These are phyloP conservation scores for Camarhynchus parvulus DNA, from an alignment of 2,113 vertebrate species.

Conservation along the genomic window DNA sequence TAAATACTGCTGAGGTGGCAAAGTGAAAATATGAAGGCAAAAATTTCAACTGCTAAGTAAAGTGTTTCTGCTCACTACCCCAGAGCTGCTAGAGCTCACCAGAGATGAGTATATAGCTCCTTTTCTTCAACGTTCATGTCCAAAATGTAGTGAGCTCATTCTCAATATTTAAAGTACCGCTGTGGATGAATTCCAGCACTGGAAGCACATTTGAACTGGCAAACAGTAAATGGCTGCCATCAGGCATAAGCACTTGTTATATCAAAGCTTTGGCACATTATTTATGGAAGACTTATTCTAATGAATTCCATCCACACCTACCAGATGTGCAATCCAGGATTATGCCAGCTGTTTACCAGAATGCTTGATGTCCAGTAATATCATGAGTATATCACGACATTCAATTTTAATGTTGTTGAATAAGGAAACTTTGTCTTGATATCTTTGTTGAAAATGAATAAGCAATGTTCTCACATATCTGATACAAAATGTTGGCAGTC, in stretches of 20 bases:
- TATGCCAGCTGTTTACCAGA: constrained; percentile 63
- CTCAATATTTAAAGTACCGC: constrained; percentile 61
- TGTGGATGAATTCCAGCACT: constrained; percentile 57
- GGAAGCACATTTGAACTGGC: constrained; percentile 70
- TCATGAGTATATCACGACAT: neutral
- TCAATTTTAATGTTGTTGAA: constrained; percentile 47
- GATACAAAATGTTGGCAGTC: neutral
- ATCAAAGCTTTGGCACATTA: constrained; percentile 70
- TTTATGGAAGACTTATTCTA: constrained; percentile 66
- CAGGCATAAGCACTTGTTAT: constrained; percentile 58
- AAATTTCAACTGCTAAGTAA: neutral
- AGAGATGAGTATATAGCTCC: neutral
- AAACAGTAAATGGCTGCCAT: constrained; percentile 66
- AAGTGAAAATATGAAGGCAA: neutral
- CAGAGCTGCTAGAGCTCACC: neutral
- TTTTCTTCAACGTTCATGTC: constrained; percentile 29
- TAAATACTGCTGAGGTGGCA: neutral
- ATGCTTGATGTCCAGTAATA: constrained; percentile 26
- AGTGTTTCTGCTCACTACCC: neutral
- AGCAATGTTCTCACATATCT: neutral
- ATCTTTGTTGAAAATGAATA: neutral
- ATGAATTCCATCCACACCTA: constrained; percentile 70
- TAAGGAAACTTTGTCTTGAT: neutral
- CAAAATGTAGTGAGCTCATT: constrained; percentile 25
- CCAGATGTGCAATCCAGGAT: constrained; percentile 65